Base-by-base conservation (phyloP, 2,113 vertebrate species). In the Cyprinodon tularosa region DNA sequence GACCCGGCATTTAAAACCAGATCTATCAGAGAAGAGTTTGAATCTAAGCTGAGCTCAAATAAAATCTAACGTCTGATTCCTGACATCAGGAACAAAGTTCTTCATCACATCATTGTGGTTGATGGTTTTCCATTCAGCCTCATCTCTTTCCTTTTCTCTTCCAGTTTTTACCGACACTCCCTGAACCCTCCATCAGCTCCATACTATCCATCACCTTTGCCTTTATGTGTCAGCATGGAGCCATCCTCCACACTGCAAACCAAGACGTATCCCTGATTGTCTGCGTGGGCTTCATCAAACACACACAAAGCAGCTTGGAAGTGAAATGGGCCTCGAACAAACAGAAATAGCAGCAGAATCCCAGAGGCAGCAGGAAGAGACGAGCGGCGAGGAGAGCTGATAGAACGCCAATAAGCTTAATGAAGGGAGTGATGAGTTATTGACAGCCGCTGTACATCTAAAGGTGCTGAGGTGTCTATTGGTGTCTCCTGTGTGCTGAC, bases 391-490 rank as follows among this genome's bases (percentile, higher is more conserved):
- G 12, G 42, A 64, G 47, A 48, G 72, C 65, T 83, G 86, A 86
- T 64, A 22, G 5, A 48, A 72, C 84, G 85, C 83, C 86, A 81
- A 93, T 92, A 88, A 36, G 57, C 86, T 88, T 94, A 92, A 92
- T 91, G 91, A 92, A 89, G 86, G 88, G 73, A 88, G 83, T 93
- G 91, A 93, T 94, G 91, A 93, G 90, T 83, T 95, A 94, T 93
- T 93, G 93, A 94, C 90, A 92, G 67, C 29, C 71, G 74, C 74
- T 66, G 74, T 86, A 84, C 89, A 82, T 90, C 87, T 89, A 78
- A 88, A 86, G 85, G 71, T 84, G 83, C 90, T 90, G 90, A 92
- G 86, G 90, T 89, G 84, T 88, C 81, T 75, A 53, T 39, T 74
- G 78, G 72, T 57, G 78, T 68, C 88, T 78, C 66, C 64, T 69